Evolutionary conservation across 2,888 invertebrate genomes (phyloP).

Genomic region (Dinocampus coccinellae): DNA sequence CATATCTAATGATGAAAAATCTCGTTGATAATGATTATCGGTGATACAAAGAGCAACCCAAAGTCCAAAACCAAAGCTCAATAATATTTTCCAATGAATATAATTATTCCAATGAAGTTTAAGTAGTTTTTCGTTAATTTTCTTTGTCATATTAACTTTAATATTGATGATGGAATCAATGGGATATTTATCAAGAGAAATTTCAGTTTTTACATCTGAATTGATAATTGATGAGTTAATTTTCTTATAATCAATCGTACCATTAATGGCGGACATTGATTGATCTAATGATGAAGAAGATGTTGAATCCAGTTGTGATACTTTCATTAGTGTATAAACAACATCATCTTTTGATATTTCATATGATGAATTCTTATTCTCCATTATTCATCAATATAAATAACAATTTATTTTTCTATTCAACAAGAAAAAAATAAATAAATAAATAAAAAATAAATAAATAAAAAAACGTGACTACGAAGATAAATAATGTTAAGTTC

Average conservation of each 20-base stretch:
- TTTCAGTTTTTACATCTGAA: slow-evolving; percentile 28
- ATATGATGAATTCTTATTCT: slow-evolving; percentile 4
- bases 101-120: slow-evolving; percentile 40
- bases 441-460: neutral
- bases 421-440: neutral
- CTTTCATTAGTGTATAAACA: slow-evolving; percentile 24
- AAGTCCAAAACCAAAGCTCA: slow-evolving; percentile 51
- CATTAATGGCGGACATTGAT: slow-evolving; percentile 5
- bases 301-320: slow-evolving; percentile 11
- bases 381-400: slow-evolving; percentile 13
- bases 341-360: slow-evolving; percentile 10
- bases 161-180: neutral
- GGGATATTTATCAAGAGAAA: slow-evolving; percentile 9
- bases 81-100: slow-evolving; percentile 52
- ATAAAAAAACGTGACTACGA: no score
- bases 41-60: slow-evolving; percentile 53
- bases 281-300: slow-evolving; percentile 20
- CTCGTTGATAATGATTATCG: slow-evolving; percentile 35
- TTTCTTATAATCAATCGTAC: neutral
- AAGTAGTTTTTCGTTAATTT: slow-evolving; percentile 9
- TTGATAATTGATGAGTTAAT: neutral
- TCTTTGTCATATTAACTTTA: neutral
- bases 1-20: neutral
- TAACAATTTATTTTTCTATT: slow-evolving; percentile 17
- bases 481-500: neutral